Base-by-base conservation (phyloP, 2,888 invertebrate genomes). In the Leucozona laternaria region DNA sequence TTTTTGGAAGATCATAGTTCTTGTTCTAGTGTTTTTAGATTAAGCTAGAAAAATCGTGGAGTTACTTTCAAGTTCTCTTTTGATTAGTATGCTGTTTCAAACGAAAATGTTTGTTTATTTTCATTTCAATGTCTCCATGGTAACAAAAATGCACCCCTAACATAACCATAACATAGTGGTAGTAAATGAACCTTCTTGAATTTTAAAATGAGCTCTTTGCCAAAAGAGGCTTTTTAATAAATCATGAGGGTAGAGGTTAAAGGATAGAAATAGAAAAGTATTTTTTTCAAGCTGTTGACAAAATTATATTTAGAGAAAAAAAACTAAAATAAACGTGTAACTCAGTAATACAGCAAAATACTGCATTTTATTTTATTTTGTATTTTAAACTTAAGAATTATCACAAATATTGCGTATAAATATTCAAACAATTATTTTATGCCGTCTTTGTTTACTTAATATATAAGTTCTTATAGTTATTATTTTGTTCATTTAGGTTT, bases 391-490 rank as follows among this genome's bases (percentile, higher is more conserved):
- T 86, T 62, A 86, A 37, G 43, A 86, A 75, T 86, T 86, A 86
- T 86, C 86, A 86, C 86, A 86, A 86, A 86, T 86, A 86, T 86
- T 86, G 86, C 86, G 78, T 86, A 82, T 79, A 82, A 82, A 82
- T 86, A 82, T 82, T 22, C 45, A 55, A 76, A 75, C 78, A 79
- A 60, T 80, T 45, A 79, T 70, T 78, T 78, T 78, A 77, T 86
- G 78, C 45, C 62, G 73, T 78, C 70, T 66, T 81, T 73, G 68
- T 80, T 71, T 43, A 37, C 55, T 72, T 75, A 57, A 66, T 43
- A 34, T 55, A 53, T 58, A 60, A 13, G 20, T 66, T 48, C 71
- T 15, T 62, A 43, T 31, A 45, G 22, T 37, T 72, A 17, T 58
- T 22, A 6, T 66, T 58, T 73, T 71, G 70, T 75, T 75, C 70